phyloP scores from a whole-genome alignment of 2,113 vertebrate genomes.

The Otis tarda region DNA sequence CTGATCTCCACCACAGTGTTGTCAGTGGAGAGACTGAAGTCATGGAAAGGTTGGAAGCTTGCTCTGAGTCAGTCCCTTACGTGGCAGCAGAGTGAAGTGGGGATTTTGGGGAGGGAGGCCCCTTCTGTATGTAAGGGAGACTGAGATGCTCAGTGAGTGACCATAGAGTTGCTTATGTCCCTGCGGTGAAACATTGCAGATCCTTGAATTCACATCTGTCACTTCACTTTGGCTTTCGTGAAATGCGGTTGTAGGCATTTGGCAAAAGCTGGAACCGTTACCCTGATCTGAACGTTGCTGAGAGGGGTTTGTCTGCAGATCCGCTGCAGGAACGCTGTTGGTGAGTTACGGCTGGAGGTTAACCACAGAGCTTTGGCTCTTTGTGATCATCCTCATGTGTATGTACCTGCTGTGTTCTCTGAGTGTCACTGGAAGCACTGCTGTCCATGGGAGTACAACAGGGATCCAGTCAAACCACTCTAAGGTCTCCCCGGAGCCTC shows the following conservation, averaged over 20 bases:
- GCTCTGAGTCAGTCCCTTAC: neutral
- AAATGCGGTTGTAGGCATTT: neutral
- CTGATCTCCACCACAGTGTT: neutral
- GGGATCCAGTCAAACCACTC: neutral
- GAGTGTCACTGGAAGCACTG: neutral
- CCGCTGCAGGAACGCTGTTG: neutral
- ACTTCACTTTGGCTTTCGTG: neutral
- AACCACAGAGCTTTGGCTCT: neutral
- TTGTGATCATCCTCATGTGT: neutral
- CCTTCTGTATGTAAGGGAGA: rapidly evolving
- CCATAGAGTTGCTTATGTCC: neutral
- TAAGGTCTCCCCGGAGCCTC: no score
- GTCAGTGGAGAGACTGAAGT: neutral
- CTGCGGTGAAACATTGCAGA: neutral
- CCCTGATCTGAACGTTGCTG: neutral
- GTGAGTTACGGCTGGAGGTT: neutral
- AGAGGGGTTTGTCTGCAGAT: neutral
- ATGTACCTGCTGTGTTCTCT: neutral
- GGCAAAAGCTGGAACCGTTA: neutral
- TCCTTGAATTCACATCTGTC: neutral
- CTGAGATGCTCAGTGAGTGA: neutral
- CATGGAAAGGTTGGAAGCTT: neutral
- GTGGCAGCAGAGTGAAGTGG: neutral
- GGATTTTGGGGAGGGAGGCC: neutral
- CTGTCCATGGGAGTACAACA: neutral